These are phyloP conservation scores for Caenorhabditis virilis DNA, from an alignment of 2,888 invertebrate species.

Conservation along the genomic window DNA sequence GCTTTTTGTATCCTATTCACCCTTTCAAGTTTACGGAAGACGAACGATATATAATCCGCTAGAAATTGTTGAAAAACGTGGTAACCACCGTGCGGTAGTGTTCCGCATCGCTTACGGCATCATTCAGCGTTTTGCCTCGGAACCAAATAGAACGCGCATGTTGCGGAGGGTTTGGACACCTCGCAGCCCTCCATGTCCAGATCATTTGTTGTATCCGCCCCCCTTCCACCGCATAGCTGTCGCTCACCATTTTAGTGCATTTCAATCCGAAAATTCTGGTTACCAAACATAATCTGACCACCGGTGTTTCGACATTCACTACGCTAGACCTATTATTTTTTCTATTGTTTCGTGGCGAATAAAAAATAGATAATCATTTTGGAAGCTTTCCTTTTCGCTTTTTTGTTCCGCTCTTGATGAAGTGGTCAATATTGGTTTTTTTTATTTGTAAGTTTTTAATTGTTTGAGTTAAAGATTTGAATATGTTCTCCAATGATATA, in stretches of 20 bases:
- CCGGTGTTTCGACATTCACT: background rate
- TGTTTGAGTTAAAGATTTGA: too few species aligned
- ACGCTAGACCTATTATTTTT: background rate
- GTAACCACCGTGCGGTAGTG: constrained; percentile 19
- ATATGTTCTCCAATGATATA: too few species aligned
- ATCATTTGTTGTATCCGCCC: constrained; percentile 40
- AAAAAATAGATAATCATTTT: background rate
- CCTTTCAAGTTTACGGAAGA: too few species aligned
- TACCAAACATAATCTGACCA: background rate
- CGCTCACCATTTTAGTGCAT: constrained; percentile 32
- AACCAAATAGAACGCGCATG: constrained; percentile 1
- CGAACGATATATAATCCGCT: too few species aligned
- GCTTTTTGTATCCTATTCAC: too few species aligned
- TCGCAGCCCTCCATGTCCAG: constrained; percentile 36
- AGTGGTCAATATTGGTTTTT: too few species aligned
- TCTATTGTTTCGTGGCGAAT: background rate
- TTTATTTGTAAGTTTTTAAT: too few species aligned
- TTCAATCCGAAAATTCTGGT: constrained; percentile 5
- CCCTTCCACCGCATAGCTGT: constrained; percentile 4
- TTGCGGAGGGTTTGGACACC: constrained; percentile 8
- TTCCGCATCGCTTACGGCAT: constrained; percentile 38
- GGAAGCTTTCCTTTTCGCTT: background rate
- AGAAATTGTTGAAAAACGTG: too few species aligned
- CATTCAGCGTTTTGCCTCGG: background rate
- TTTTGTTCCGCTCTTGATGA: background rate